Conservation (phyloP, 2,113 vertebrate species). For the Litocranius walleri region DNA sequence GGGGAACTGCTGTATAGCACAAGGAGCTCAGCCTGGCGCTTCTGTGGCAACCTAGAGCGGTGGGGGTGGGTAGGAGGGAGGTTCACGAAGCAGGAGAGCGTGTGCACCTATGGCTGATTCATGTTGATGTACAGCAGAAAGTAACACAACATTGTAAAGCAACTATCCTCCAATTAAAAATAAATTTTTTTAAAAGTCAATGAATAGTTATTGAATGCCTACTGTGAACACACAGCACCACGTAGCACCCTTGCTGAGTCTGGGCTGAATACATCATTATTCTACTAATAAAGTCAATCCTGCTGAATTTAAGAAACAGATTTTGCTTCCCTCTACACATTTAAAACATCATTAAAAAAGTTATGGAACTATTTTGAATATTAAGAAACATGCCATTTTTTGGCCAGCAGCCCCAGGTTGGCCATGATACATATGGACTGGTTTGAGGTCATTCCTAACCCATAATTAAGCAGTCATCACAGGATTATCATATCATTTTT, state of each 20-base stretch:
- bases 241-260: neutral
- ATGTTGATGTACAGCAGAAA: neutral
- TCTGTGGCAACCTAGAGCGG: neutral
- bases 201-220: neutral
- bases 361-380: neutral
- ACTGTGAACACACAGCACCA: neutral
- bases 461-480: neutral
- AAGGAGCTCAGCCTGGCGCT: neutral
- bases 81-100: neutral
- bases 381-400: neutral
- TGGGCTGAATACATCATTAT: neutral
- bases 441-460: neutral
- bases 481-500: neutral
- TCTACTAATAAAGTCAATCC: neutral
- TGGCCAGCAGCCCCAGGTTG: neutral
- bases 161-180: neutral
- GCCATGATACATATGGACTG: neutral
- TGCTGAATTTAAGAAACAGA: neutral
- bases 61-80: neutral
- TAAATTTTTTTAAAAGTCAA: neutral
- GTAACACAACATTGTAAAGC: neutral
- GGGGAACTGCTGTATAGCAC: neutral
- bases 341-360: neutral
- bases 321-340: neutral
- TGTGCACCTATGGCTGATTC: neutral